Conservation (phyloP, 1,140 invertebrate species). For the Archivesica marissinica region DNA sequence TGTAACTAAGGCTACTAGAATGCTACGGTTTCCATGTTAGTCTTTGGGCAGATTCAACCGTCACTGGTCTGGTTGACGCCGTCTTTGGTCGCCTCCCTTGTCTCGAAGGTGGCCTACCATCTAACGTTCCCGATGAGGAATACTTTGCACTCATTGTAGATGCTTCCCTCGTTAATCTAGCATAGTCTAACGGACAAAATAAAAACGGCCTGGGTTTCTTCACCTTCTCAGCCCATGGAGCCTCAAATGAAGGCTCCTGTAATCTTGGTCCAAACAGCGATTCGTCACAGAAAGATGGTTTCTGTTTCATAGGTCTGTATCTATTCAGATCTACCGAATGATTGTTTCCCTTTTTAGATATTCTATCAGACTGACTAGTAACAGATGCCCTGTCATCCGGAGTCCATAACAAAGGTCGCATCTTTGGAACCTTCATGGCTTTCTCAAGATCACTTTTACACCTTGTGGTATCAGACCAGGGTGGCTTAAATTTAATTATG, state of each 20-base stretch:
- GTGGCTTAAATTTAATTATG: slow-evolving; percentile 50
- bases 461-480: slow-evolving; percentile 63
- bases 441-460: slow-evolving; percentile 38
- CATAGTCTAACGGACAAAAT: slow-evolving; percentile 60
- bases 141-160: slow-evolving; percentile 57
- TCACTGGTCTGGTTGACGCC: slow-evolving; percentile 65
- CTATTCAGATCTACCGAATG: slow-evolving; percentile 57
- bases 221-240: slow-evolving; percentile 74
- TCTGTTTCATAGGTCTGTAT: slow-evolving; percentile 72
- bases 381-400: slow-evolving; percentile 49
- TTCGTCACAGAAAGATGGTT: slow-evolving; percentile 78
- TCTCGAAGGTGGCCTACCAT: slow-evolving; percentile 70
- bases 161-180: slow-evolving; percentile 42
- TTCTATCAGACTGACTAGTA: slow-evolving; percentile 50
- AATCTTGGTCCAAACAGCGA: slow-evolving; percentile 75
- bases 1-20: too few species aligned
- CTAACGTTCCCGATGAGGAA: slow-evolving; percentile 60
- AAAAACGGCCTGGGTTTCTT: slow-evolving; percentile 46
- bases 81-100: slow-evolving; percentile 68
- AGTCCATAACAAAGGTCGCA: slow-evolving; percentile 71
- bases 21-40: slow-evolving; percentile 53
- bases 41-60: slow-evolving; percentile 63
- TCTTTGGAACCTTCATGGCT: slow-evolving; percentile 39
- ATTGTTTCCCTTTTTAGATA: background rate
- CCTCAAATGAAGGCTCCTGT: slow-evolving; percentile 75